Percentiles rank a stretch among this genome's conserved stretches.
These are phyloP conservation scores for Heteronetta atricapilla DNA, from an alignment of 2,113 vertebrate genomes.

Conservation along the genomic window DNA sequence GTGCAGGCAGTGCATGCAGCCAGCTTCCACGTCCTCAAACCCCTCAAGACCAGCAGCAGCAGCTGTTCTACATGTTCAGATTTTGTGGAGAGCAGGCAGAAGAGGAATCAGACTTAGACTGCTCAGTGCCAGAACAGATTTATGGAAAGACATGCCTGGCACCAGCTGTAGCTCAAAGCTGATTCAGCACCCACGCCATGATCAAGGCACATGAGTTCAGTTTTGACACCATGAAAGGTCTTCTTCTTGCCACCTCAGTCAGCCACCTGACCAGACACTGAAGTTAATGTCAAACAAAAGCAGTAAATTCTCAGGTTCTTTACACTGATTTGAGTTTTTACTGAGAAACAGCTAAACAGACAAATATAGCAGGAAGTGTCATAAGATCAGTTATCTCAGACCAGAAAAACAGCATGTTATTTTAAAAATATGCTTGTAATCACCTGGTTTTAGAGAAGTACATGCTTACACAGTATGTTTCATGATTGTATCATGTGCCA, in stretches of 20 bases:
- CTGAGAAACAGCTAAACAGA: not conserved
- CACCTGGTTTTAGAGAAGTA: not conserved
- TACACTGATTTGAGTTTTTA: not conserved
- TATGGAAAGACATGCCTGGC: not conserved
- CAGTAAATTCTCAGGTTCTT: not conserved
- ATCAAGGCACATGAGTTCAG: not conserved
- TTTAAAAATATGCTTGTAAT: not conserved
- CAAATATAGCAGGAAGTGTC: not conserved
- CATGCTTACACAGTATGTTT: not conserved
- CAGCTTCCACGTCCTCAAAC: not conserved
- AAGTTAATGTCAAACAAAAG: not conserved
- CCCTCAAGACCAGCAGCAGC: not conserved
- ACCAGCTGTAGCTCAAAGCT: not conserved
- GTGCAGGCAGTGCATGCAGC: not conserved
- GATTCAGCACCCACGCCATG: fast-evolving
- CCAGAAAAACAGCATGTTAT: not conserved
- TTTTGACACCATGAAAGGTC: fast-evolving
- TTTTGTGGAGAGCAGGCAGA: not conserved
- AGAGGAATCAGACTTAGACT: not conserved
- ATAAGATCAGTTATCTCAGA: not conserved
- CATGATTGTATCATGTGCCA: not conserved
- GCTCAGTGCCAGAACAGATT: not conserved
- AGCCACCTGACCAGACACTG: not conserved
- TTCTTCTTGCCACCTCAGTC: not conserved
- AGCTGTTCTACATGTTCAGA: not conserved